Conservation (phyloP, 2,797 vertebrate species). For the Pteropus rufus region DNA sequence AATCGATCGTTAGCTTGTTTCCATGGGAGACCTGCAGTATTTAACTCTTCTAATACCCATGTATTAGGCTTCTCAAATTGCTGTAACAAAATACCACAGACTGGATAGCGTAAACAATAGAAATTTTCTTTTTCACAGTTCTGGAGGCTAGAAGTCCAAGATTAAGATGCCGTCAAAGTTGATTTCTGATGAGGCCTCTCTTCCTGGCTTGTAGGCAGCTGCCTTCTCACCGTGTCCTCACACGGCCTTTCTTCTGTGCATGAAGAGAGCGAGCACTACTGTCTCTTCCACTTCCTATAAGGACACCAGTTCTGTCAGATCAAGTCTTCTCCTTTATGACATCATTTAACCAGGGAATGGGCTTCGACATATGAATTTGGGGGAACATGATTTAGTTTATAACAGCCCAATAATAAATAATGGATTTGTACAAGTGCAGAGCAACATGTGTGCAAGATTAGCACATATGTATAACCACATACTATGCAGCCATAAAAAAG, state of each 20-base stretch:
- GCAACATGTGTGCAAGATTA: not conserved
- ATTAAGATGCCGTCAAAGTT: not conserved
- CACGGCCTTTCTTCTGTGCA: not conserved
- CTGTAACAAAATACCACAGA: not conserved
- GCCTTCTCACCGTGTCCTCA: not conserved
- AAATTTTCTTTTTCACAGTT: not conserved
- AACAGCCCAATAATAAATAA: not conserved
- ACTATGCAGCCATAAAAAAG: not conserved
- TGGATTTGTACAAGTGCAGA: not conserved
- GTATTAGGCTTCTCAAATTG: not conserved
- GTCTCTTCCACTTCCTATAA: not conserved
- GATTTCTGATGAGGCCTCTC: not conserved
- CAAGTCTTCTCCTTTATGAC: not conserved
- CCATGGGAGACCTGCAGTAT: not conserved
- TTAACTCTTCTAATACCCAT: not conserved
- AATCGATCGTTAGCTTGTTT: not conserved
- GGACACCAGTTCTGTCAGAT: not conserved
- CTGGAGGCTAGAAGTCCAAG: not conserved
- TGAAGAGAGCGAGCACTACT: not conserved
- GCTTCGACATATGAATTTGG: not conserved
- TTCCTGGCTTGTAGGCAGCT: not conserved
- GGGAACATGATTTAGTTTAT: not conserved
- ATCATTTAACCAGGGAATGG: not conserved
- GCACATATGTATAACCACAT: not conserved
- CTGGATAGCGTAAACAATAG: not conserved